These are phyloP conservation scores for Epinephelus malabaricus DNA, from an alignment of 2,797 vertebrate species.

Conservation along the genomic window DNA sequence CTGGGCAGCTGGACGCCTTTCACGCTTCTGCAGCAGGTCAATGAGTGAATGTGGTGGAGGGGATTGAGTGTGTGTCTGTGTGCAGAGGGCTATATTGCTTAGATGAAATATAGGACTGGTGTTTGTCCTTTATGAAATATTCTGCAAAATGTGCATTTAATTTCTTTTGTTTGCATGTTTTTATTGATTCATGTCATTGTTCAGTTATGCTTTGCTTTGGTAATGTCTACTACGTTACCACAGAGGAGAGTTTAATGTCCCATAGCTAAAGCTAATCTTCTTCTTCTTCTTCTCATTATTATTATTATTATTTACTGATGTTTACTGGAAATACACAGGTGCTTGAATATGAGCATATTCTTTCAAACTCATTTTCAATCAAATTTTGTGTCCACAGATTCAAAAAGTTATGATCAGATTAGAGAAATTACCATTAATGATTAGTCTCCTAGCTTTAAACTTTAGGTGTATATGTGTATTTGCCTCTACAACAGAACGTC, in stretches of 20 bases:
- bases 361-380: background rate
- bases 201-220: background rate
- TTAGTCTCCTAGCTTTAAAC: background rate
- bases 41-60: constrained; percentile 26
- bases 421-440: background rate
- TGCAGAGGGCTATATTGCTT: constrained; percentile 5
- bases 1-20: constrained; percentile 61
- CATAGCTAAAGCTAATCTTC: background rate
- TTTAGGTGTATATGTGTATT: background rate
- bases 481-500: background rate
- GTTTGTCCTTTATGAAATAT: constrained; percentile 5
- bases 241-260: background rate
- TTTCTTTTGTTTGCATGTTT: background rate
- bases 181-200: background rate
- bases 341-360: background rate
- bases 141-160: constrained; percentile 2
- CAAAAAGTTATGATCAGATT: background rate
- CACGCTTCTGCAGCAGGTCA: constrained; percentile 59
- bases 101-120: constrained; percentile 11
- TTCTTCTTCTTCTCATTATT: background rate
- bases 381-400: background rate
- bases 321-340: background rate
- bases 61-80: constrained; percentile 16
- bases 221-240: background rate
- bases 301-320: background rate